Percentiles rank a stretch among this genome's conserved stretches.
Conservation (phyloP, 2,113 vertebrate species). For the Reinhardtius hippoglossoides region DNA sequence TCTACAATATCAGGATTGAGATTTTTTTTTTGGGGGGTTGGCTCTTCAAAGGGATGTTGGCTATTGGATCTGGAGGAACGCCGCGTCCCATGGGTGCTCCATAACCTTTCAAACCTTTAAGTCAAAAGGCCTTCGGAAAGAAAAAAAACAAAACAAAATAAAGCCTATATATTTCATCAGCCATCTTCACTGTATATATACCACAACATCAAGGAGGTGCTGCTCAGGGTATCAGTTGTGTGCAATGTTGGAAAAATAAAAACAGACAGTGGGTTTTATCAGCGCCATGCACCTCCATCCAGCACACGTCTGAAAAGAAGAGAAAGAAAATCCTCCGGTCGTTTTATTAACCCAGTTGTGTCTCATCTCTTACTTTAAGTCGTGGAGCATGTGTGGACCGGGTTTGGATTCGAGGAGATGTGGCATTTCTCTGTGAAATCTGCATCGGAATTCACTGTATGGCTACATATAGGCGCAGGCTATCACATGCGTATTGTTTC, state of each 20-base stretch:
- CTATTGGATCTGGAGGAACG: slow-evolving; percentile 63
- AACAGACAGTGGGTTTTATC: slow-evolving; percentile 9
- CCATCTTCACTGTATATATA: slow-evolving; percentile 11
- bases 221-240: slow-evolving; percentile 29
- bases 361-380: slow-evolving; percentile 26
- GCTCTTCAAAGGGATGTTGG: slow-evolving; percentile 58
- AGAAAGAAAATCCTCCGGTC: slow-evolving; percentile 12
- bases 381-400: slow-evolving; percentile 4
- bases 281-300: slow-evolving; percentile 29
- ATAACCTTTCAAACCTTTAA: slow-evolving; percentile 68
- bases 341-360: slow-evolving; percentile 29
- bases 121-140: slow-evolving; percentile 58
- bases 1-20: slow-evolving; percentile 62
- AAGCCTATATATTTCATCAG: slow-evolving; percentile 49
- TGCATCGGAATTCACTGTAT: slow-evolving; percentile 57
- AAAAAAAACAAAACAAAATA: slow-evolving; percentile 44
- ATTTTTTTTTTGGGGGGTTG: slow-evolving; percentile 52
- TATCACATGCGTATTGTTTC: slow-evolving; percentile 64
- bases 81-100: slow-evolving; percentile 49
- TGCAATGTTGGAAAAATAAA: slow-evolving; percentile 42
- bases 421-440: slow-evolving; percentile 25
- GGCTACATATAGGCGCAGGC: slow-evolving; percentile 27
- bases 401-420: slow-evolving; percentile 10
- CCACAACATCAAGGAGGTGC: slow-evolving; percentile 20
- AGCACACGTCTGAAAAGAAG: slow-evolving; percentile 17